A percentile compares a stretch with the other conserved stretches of the same genome.
Evolutionary conservation across 2,797 vertebrate genomes (phyloP).

Genomic region (Anguilla megastoma): DNA sequence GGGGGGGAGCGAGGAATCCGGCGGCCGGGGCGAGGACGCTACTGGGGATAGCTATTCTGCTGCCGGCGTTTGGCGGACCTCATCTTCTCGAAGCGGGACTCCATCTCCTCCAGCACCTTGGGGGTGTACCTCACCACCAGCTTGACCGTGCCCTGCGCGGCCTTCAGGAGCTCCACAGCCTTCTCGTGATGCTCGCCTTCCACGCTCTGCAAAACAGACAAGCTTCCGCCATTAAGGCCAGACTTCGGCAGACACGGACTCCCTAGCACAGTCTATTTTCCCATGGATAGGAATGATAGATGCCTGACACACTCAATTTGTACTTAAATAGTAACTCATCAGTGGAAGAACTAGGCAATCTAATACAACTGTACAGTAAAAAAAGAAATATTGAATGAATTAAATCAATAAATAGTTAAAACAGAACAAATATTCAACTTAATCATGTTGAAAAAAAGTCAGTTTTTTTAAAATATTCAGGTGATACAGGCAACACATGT

Average conservation of each 20-base stretch:
- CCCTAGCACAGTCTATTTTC: background rate
- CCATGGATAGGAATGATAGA: background rate
- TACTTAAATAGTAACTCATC: no score
- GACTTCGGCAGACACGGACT: background rate
- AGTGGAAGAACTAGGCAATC: no score
- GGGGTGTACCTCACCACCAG: constrained; percentile 97
- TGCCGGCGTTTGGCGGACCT: constrained; percentile 96
- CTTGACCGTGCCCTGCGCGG: constrained; percentile 95
- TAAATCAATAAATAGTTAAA: no score
- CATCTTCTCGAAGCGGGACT: constrained; percentile 98
- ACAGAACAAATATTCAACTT: no score
- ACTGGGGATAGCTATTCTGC: constrained; percentile 87
- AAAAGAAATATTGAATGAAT: no score
- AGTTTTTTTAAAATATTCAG: no score
- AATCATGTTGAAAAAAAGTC: no score
- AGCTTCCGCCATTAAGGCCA: no score
- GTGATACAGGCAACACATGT: no score
- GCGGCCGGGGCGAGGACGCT: constrained; percentile 58
- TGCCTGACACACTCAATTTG: no score
- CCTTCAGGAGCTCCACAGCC: constrained; percentile 96
- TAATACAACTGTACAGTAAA: no score
- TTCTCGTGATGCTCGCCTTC: constrained; percentile 98
- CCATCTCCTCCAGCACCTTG: constrained; percentile 97
- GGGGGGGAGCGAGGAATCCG: constrained; percentile 51
- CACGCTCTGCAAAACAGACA: constrained; percentile 78